Evolutionary conservation across 1,140 invertebrate genomes (phyloP).

Genomic region (Drosophila sucinea): DNA sequence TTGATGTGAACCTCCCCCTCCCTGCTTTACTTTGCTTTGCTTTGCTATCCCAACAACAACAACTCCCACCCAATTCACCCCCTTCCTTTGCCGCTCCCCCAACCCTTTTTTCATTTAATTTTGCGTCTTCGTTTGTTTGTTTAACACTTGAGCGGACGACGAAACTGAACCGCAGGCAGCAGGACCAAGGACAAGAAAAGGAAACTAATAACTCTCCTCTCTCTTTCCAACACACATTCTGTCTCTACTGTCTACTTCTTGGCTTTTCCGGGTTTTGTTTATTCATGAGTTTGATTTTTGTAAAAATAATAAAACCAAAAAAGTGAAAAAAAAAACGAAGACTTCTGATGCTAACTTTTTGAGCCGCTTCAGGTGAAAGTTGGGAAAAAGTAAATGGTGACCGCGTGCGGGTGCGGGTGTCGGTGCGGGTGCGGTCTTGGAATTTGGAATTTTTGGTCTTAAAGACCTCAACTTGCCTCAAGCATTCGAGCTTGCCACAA

Average conservation of each 20-base stretch:
- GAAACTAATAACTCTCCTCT: conserved; percentile 71
- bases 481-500: conserved; percentile 9
- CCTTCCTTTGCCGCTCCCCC: neutral
- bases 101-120: conserved; percentile 75
- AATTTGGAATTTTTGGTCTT: neutral
- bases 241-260: conserved; percentile 1
- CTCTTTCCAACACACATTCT: neutral
- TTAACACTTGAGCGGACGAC: conserved; percentile 61
- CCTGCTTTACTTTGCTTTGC: conserved; percentile 13
- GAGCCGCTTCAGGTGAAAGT: conserved; percentile 61
- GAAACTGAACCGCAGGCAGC: conserved; percentile 10
- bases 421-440: conserved; percentile 5
- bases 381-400: neutral
- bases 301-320: conserved; percentile 20
- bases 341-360: conserved; percentile 63
- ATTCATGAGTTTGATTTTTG: conserved; percentile 73
- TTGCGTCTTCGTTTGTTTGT: conserved; percentile 68
- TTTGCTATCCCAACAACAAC: neutral
- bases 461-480: neutral
- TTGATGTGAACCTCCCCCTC: conserved; percentile 45
- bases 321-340: conserved; percentile 13
- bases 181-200: conserved; percentile 1
- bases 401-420: neutral
- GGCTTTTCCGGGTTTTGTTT: conserved; percentile 68
- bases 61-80: neutral